Base-by-base conservation (phyloP, 2,797 vertebrate species). In the Peromyscus aztecus region DNA sequence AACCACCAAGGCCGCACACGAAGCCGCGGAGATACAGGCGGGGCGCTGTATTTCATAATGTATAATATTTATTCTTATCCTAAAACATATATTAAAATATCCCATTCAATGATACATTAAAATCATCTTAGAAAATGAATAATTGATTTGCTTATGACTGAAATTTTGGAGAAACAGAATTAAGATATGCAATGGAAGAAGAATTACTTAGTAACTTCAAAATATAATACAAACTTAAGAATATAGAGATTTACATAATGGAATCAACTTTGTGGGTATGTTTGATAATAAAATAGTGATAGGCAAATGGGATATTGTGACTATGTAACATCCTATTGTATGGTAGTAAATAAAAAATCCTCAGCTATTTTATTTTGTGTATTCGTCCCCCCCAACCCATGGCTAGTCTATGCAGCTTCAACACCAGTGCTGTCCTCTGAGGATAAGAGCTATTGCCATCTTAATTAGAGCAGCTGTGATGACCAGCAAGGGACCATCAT, bases 1-100 rank as follows among this genome's bases (percentile, higher is more conserved):
- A 96, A 96, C 94, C 97, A 96, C 97, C 96, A 94, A 0, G 91
- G 97, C 59, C 81, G 71, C 5, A 23, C 2, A 16, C 34, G 77
- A 82, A 93, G 3, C 37, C 57, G 49, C 0, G 43, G 93, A 0
- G 34, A 43, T 0, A 23, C 34, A 16, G 34, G 43, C 0, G 67
- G 90, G 49, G 49, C 1, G 10, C 11, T 49, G 49, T 46, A 40
- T 87, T 75, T 84, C 37, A 34, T 81, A 85, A 59, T 55, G 52
- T 46, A 29, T 82, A 85, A 84, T 65, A 59, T 55, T 90, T 80
- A n/a, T 63, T 65, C 14, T 95, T 87, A 85, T 82, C 89, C 19
- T 89, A 90, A 94, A 86, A 89, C 76, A 73, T 77, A 31, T 90
- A 34, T 81, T 83, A 34, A 80, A 76, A 37, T 69, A 43, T 63